Conservation (phyloP, 2,888 invertebrate genomes). For the Diarsia brunnea region DNA sequence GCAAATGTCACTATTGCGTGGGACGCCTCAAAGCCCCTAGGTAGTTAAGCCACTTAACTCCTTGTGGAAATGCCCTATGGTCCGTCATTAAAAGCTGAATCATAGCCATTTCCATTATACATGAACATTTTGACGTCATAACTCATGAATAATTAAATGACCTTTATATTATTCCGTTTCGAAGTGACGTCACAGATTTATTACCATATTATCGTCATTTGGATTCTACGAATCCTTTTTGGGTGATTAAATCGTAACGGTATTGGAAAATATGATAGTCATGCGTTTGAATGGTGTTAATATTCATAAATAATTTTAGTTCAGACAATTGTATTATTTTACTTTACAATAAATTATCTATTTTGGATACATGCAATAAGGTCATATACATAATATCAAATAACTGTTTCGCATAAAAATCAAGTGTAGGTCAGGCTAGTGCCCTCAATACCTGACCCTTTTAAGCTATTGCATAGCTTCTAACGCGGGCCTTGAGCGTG, state of each 20-base stretch:
- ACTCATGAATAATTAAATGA: slow-evolving; percentile 76
- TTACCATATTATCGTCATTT: slow-evolving; percentile 44
- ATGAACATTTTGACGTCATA: slow-evolving; percentile 74
- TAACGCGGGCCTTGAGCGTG: too few relatives aligned
- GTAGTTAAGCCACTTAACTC: slow-evolving; percentile 33
- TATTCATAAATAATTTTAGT: not conserved
- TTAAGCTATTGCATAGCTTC: too few relatives aligned
- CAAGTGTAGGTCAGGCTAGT: not conserved
- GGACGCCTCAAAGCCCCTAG: slow-evolving; percentile 13
- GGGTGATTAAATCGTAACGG: slow-evolving; percentile 30
- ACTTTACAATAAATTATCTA: not conserved
- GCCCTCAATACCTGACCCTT: not conserved
- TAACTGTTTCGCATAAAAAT: not conserved
- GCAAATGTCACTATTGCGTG: slow-evolving; percentile 55
- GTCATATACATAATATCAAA: not conserved
- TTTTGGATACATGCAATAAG: not conserved
- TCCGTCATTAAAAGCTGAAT: slow-evolving; percentile 78
- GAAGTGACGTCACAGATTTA: slow-evolving; percentile 62
- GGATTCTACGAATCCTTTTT: slow-evolving; percentile 32
- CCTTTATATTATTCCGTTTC: slow-evolving; percentile 71
- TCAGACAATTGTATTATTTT: slow-evolving; percentile 1
- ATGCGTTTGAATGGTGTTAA: slow-evolving; percentile 28
- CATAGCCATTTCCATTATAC: slow-evolving; percentile 70
- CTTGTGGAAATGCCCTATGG: slow-evolving; percentile 73
- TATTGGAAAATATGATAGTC: slow-evolving; percentile 30